Percentiles rank a stretch among this genome's conserved stretches.
Evolutionary conservation across 2,113 vertebrate species (phyloP).

Genomic region (Ceratotherium simum): DNA sequence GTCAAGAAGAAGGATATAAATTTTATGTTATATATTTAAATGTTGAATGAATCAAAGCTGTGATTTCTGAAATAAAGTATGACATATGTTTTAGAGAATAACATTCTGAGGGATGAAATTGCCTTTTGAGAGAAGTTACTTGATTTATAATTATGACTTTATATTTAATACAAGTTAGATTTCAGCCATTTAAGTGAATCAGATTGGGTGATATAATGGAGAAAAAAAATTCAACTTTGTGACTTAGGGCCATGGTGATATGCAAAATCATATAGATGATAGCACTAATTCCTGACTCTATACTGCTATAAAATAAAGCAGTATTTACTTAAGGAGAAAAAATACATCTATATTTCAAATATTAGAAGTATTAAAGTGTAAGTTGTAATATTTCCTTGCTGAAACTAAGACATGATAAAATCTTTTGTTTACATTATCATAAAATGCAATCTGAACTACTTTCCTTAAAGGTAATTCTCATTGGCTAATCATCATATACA

Average conservation of each 20-base stretch:
- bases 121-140: constrained; percentile 42
- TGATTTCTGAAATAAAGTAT: constrained; percentile 61
- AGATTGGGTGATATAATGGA: neutral
- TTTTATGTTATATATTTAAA: constrained; percentile 57
- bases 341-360: neutral
- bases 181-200: constrained; percentile 29
- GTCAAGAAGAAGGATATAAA: constrained; percentile 22
- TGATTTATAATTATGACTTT: constrained; percentile 61
- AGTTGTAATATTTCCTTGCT: constrained; percentile 19
- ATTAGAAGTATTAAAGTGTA: neutral
- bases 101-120: constrained; percentile 44
- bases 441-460: neutral
- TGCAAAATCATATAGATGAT: neutral
- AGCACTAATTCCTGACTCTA: neutral
- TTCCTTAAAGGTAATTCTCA: constrained; percentile 39
- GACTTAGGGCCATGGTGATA: neutral
- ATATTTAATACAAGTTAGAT: constrained; percentile 54
- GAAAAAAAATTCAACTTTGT: neutral
- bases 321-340: constrained; percentile 20
- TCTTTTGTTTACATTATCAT: neutral
- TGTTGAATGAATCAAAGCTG: constrained; percentile 69
- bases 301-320: constrained; percentile 1
- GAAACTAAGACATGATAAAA: neutral
- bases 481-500: neutral
- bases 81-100: constrained; percentile 59